These are phyloP conservation scores for Melanostigma gelatinosum DNA, from an alignment of 2,113 vertebrate species.

Conservation along the genomic window DNA sequence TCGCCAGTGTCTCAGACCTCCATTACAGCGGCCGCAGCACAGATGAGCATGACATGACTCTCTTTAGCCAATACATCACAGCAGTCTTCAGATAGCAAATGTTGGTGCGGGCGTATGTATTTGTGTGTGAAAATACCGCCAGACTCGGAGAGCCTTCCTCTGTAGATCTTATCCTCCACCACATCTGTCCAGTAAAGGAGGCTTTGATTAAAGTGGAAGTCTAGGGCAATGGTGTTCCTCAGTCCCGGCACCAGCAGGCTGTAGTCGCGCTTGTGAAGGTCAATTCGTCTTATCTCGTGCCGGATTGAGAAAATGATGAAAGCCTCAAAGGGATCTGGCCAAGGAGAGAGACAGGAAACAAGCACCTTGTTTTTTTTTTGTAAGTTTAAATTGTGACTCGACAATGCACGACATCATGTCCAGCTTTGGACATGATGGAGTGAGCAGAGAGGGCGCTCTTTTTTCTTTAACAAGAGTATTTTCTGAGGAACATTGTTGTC, in stretches of 20 bases:
- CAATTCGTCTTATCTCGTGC: slow-evolving; percentile 97
- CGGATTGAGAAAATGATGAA: slow-evolving; percentile 99
- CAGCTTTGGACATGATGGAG: background rate
- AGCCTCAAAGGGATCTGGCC: slow-evolving; percentile 96
- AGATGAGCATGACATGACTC: slow-evolving; percentile 29
- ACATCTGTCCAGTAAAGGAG: slow-evolving; percentile 99
- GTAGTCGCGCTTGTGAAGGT: slow-evolving; percentile 98
- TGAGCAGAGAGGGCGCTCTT: background rate
- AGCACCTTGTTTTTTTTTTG: background rate
- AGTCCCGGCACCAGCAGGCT: slow-evolving; percentile 95
- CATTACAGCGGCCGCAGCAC: slow-evolving; percentile 5
- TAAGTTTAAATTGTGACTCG: background rate
- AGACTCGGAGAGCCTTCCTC: slow-evolving; percentile 92
- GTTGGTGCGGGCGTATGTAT: background rate
- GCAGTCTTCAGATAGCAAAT: slow-evolving; percentile 16
- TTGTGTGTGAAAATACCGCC: slow-evolving; percentile 85
- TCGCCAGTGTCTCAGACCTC: background rate
- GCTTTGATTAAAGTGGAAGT: slow-evolving; percentile 97
- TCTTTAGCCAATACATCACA: slow-evolving; percentile 20
- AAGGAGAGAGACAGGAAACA: slow-evolving; percentile 29
- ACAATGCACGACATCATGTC: background rate
- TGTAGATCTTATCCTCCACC: slow-evolving; percentile 99
- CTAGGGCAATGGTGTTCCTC: slow-evolving; percentile 97
- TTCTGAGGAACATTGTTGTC: background rate
- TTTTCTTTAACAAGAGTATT: background rate